Base-by-base conservation (phyloP, 2,113 vertebrate species). In the Microcebus lehilahytsara region DNA sequence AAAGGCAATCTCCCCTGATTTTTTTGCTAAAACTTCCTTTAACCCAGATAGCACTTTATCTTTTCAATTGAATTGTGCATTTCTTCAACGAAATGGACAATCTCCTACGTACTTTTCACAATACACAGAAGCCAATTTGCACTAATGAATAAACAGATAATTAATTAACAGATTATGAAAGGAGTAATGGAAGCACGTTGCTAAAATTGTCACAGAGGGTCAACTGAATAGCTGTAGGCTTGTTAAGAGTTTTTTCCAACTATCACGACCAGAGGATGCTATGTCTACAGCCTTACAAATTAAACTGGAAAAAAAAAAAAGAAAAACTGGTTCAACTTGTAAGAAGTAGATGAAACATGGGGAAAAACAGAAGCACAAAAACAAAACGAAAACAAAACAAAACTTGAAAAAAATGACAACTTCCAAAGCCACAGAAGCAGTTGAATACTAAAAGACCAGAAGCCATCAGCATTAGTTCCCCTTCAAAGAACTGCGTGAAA, bases 401-500 rank as follows among this genome's bases (percentile, higher is more conserved):
- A 46, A 87, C 22, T n/a, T 56, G 19, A n/a, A 66, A 74, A 81
- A 75, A 42, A 32, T 27, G 58, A 75, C 11, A 91, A 53, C 20
- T 62, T 16, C 19, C 19, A 71, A 87, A 81, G 49, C 51, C 56
- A 85, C 2, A 89, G 81, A 92, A 89, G 19, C 56, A 74, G 22
- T 83, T 8, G 25, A 85, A 84, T 42, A 58, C 66, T 96, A 51
- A 72, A 96, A 93, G 37, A 32, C 46, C 72, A n/a, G 17, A 66
- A 95, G 58, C 75, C 46, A 90, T 75, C 34, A 74, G 30, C 51
- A 74, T 88, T 95, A 96, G 40, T 91, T 97, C 42, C 49, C 37
- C 85, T 93, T 85, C 40, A 93, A 94, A 95, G 71, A 85, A 85
- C 56, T 85, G 20, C 56, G 10, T 51, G 32, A 85, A 96, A 94